Percentiles rank a stretch among this genome's conserved stretches.
phyloP scores from a whole-genome alignment of 2,797 vertebrate species.

The Anniella stebbinsi region DNA sequence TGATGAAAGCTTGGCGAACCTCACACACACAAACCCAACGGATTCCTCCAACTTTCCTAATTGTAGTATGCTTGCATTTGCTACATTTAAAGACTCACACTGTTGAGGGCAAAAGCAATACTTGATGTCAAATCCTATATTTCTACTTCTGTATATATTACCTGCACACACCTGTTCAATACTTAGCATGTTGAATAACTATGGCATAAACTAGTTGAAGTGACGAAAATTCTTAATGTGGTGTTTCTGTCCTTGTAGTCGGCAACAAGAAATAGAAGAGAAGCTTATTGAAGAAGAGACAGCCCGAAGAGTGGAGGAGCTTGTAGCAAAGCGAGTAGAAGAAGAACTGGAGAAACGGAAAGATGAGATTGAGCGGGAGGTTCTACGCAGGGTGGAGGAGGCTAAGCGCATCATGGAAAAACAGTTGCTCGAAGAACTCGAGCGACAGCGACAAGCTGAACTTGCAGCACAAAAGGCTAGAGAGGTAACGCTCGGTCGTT shows the following conservation, averaged over 20 bases:
- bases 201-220: not conserved
- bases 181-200: not conserved
- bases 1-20: too few relatives aligned
- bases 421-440: constrained; percentile 99
- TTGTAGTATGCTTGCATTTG: not conserved
- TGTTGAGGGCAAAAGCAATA: not conserved
- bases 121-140: not conserved
- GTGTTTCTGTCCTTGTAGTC: constrained; percentile 77
- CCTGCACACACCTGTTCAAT: not conserved
- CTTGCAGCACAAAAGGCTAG: constrained; percentile 97
- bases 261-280: constrained; percentile 99
- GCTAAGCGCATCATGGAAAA: constrained; percentile 99
- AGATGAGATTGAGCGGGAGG: constrained; percentile 97
- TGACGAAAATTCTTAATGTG: not conserved
- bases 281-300: constrained; percentile 99
- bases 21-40: too few relatives aligned
- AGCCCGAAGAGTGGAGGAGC: constrained; percentile 96
- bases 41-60: too few relatives aligned
- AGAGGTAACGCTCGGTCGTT: constrained; percentile 99
- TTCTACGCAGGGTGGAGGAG: constrained; percentile 97
- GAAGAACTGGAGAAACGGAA: constrained; percentile 98
- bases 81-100: not conserved
- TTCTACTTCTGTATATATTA: not conserved
- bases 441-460: constrained; percentile 98
- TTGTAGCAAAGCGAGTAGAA: constrained; percentile 97